Evolutionary conservation across 2,888 invertebrate genomes (phyloP), one percentile per base, ranked within the genome.

Genomic region (Steinernema carpocapsae): DNA sequence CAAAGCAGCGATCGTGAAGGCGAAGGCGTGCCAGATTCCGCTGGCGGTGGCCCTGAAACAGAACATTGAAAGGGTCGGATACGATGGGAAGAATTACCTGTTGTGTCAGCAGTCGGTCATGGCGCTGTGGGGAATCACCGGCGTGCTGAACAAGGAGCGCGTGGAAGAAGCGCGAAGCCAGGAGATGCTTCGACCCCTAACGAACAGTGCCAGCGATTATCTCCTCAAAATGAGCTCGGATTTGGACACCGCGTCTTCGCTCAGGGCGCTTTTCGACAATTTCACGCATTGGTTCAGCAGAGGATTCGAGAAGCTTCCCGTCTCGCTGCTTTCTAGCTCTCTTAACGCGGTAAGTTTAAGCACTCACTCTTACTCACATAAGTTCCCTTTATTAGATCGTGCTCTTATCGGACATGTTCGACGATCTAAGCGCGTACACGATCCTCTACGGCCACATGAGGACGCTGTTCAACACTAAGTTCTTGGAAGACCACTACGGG

Each of bases 281-380:
- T 87, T 81, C 72, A 79, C 83, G 6, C 86, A 86, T 72, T 87
- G 86, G 86, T 82, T 82, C 74, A 76, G 79, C 24, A 78, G 80
- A 52, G 85, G 84, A 26, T 74, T 84, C 10, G 77, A 80, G 19
- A 72, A 74, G 48, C 76, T 85, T 37, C 80, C 85, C 7, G 75
- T 82, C 32, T 70, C 76, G 0, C 75, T 85, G 1, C 77, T 84
- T 0, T 73, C 80, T 7, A 76, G 82, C 0, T 82, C 81, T 29
- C 72, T 85, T 0, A 76, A 79, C 74, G 77, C 85, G 32, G 82
- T 85, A 73, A 26, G 72, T 24, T 7, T 17, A n/a, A n/a, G 17
- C 14, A 26, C 19, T 73, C 51, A 52, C 6, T 14, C 42, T 29
- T 14, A 19, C 29, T 6, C 26, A 0, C 6, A 59, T 22, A 75